Base-by-base conservation (phyloP, 2,888 invertebrate species). In the Bugulina stolonifera region DNA sequence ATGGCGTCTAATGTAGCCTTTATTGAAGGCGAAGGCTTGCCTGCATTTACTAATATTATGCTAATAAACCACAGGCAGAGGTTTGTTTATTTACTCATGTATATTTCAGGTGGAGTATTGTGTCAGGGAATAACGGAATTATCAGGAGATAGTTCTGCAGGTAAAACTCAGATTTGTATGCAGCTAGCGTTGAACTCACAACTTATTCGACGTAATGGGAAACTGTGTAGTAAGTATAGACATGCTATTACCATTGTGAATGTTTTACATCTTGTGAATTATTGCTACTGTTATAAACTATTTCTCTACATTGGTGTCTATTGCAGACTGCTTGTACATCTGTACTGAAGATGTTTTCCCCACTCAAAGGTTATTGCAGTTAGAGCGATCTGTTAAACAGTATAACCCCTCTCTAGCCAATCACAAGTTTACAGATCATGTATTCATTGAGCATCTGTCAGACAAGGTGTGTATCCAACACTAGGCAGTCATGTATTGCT, bases 81-180 rank as follows among this genome's bases (percentile, higher is more conserved):
- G n/a, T n/a, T n/a, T n/a, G n/a, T n/a, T n/a, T n/a, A n/a, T n/a
- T n/a, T n/a, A n/a, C n/a, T n/a, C n/a, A n/a, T n/a, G n/a, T n/a
- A n/a, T n/a, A n/a, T n/a, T n/a, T n/a, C 76, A 82, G 92, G 92
- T 73, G 93, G 93, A 35, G 86, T 92, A 73, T 85, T 89, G 69
- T 85, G 85, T 76, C 87, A 88, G 75, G 89, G 91, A 34, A 87
- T 93, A 71, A 90, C 90, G 73, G 93, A 93, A 87, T 86, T 93
- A 77, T 89, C 88, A 81, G 93, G 93, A n/a, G 89, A 90, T 82
- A 91, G 91, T 85, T 91, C 91, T 23, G 87, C 88, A 77, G 93
- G 93, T 3, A 93, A 93, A 86, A 92, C 92, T 0, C 93, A 93
- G 82, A 80, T 93, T 58, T 90, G 89, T 76, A 85, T 93, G 71